phyloP scores from a whole-genome alignment of 92 coral and sea anemone species.

The Siderastrea siderea region DNA sequence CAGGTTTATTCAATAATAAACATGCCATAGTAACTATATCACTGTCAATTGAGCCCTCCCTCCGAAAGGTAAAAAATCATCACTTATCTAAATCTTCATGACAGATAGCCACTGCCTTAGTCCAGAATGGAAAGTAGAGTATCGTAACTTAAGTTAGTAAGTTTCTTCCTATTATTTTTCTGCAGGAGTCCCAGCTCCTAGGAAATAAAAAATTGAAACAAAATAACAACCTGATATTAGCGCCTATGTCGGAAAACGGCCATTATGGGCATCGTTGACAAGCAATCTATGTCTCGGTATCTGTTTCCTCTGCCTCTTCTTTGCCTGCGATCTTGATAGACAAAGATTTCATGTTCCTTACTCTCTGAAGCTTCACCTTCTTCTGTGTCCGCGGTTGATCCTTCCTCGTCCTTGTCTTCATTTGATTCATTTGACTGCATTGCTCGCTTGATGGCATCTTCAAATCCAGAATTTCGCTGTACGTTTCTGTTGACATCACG shows the following conservation, averaged over 20 bases:
- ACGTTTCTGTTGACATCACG: background rate
- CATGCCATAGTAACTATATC: too few species aligned
- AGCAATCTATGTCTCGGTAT: background rate
- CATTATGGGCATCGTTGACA: too few species aligned
- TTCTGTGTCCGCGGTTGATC: background rate
- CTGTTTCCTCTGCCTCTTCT: background rate
- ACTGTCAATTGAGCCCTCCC: too few species aligned
- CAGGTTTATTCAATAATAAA: too few species aligned
- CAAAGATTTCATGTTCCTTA: background rate
- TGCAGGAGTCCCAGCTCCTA: too few species aligned
- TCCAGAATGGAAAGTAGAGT: too few species aligned
- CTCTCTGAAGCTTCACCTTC: background rate
- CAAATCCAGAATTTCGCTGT: background rate
- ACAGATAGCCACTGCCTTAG: too few species aligned
- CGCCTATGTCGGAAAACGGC: background rate
- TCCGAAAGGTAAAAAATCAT: too few species aligned
- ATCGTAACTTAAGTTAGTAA: too few species aligned
- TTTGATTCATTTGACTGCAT: background rate
- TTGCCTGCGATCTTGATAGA: background rate
- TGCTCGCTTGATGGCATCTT: background rate
- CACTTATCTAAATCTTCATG: too few species aligned
- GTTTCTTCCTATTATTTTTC: too few species aligned
- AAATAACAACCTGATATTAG: background rate
- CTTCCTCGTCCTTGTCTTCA: slow-evolving; percentile 8
- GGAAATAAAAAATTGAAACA: too few species aligned